Base-by-base conservation (phyloP, 2,888 invertebrate species). In the Siphlonurus alternatus region DNA sequence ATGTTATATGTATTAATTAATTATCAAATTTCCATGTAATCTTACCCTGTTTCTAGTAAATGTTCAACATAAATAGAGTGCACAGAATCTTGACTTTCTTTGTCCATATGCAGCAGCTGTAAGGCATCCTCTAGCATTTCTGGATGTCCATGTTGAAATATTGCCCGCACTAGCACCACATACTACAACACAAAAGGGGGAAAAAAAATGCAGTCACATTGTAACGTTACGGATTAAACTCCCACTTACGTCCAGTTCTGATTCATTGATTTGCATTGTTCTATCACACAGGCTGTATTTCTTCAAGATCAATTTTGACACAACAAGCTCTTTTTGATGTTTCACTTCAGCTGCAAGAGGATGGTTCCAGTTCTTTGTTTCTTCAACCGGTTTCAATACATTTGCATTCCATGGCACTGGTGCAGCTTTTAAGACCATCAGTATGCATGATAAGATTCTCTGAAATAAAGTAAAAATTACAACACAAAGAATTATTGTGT, bases 241-340 rank as follows among this genome's bases (percentile, higher is more conserved):
- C 7, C 38, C 15, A 38, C 38, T 38, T 38, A 38, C 38, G 38
- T 38, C 38, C 38, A 38, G 15, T 15, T 38, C 38, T 10, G 38
- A 10, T 5, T 10, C 5, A 10, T 38, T 15, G 15, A 38, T 15
- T 10, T 15, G 15, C 15, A 10, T 38, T 10, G 38, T 10, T 10
- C 38, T 38, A 15, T 38, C 38, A 38, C 38, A 38, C 66, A 77
- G 76, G 23, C 75, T 74, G 65, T 77, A 76, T 67, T 77, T 79
- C 61, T 76, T 77, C 54, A 79, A 70, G 59, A 80, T 73, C 20
- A 77, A 69, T 68, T 77, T 76, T 60, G 74, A 73, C 0, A 76
- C 72, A 65, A 80, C 76, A 38, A 73, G 71, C 62, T 74, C 74
- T 53, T 74, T 70, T 65, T 76, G 73, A 22, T 71, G 68, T 66